These are phyloP conservation scores for Chrysomallon squamiferum DNA, from an alignment of 1,140 invertebrate genomes.

Conservation along the genomic window DNA sequence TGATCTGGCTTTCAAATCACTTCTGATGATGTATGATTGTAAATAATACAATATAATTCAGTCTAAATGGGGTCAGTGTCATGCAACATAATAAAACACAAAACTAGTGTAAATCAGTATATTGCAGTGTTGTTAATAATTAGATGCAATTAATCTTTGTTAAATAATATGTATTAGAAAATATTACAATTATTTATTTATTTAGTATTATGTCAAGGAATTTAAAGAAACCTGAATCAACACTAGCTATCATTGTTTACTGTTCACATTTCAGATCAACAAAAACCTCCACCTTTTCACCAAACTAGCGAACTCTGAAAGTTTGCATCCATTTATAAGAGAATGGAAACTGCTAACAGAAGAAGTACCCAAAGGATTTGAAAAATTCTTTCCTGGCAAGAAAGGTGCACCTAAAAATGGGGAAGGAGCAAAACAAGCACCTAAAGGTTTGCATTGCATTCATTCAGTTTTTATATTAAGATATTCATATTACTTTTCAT, in stretches of 20 bases:
- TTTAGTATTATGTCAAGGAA: no score
- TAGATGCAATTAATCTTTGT: no score
- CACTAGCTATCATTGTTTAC: neutral
- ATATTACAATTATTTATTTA: no score
- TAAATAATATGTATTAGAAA: no score
- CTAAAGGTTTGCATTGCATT: constrained; percentile 19
- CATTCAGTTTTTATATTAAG: neutral
- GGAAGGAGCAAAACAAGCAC: constrained; percentile 5
- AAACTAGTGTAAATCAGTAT: no score
- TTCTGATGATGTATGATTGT: no score
- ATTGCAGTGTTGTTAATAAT: no score
- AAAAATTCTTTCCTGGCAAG: constrained; percentile 80
- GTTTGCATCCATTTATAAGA: constrained; percentile 22
- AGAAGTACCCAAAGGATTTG: constrained; percentile 82
- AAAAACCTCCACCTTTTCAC: constrained; percentile 25
- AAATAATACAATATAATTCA: no score
- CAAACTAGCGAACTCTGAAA: constrained; percentile 15
- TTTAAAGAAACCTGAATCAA: no score
- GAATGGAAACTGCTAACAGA: constrained; percentile 29
- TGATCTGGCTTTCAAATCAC: no score
- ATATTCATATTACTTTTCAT: neutral
- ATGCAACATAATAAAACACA: no score
- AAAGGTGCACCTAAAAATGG: constrained; percentile 28
- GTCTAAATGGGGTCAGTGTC: no score
- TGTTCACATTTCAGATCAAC: constrained; percentile 25